Base-by-base conservation (phyloP, 2,888 invertebrate genomes). In the Terebella lapidaria region DNA sequence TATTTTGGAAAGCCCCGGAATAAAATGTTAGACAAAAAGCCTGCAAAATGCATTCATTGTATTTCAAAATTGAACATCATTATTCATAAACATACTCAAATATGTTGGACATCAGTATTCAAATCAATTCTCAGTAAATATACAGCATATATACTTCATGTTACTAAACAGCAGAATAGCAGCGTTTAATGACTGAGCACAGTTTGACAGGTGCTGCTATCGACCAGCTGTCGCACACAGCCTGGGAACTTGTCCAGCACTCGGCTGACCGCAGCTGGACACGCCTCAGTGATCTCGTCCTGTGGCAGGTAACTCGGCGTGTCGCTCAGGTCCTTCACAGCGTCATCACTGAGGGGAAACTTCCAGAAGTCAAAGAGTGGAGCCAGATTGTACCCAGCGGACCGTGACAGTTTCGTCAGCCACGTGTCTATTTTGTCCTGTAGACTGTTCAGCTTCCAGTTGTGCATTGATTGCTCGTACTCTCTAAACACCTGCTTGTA, bases 351-450 rank as follows among this genome's bases (percentile, higher is more conserved):
- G 57, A 30, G 47, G 15, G 67, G 63, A 30, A 70, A 56, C 1
- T 65, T 67, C 66, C 70, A 70, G 35, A 70, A 66, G 20, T 62
- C 56, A 42, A 66, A 62, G 45, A 65, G 28, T 24, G 70, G 70
- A 3, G 29, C 26, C 35, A 70, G 58, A 59, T 69, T 69, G 5
- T 52, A n/a, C 1, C 58, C 60, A 18, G 57, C 60, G 10, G 49
- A 57, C 55, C 60, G 29, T 3, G 69, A 68, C 53, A 68, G 65
- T 5, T 35, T 45, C 20, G 25, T 26, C 28, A 71, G 58, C 69
- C 70, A 71, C 18, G 62, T 54, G 58, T 67, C 66, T 15, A 70
- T 66, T 54, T 68, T 67, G 10, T 66, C 59, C 45, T 66, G 60
- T 27, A 64, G 55, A 30, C 20, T 58, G 26, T 52, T 47, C 5